Conservation (phyloP, 2,888 invertebrate genomes). For the Apomyelois bistriatella region DNA sequence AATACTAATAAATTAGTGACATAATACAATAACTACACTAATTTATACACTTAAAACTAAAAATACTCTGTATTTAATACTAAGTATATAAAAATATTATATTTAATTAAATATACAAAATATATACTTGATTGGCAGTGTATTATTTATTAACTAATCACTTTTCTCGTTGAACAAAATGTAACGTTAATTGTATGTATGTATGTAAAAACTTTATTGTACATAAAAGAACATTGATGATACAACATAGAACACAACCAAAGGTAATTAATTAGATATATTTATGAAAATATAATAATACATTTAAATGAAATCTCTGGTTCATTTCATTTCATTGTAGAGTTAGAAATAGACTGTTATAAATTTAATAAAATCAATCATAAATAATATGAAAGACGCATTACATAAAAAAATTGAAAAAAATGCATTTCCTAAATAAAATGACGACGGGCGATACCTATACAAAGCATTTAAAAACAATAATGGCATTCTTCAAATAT, state of each 20-base stretch:
- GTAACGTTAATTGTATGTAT: background rate
- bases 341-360: no score
- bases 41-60: background rate
- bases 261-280: background rate
- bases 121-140: constrained; percentile 18
- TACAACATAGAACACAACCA: no score
- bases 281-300: no score
- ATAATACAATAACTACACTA: background rate
- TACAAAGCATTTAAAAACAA: no score
- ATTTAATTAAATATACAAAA: constrained; percentile 7
- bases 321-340: no score
- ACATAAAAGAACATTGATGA: no score
- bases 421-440: background rate
- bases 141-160: background rate
- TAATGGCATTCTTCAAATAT: no score
- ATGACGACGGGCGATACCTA: no score
- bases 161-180: background rate
- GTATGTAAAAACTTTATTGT: no score
- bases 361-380: no score
- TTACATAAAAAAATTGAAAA: background rate
- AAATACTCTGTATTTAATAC: background rate
- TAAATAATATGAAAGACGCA: no score
- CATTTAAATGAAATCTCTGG: no score
- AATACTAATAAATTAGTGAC: background rate
- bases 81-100: background rate